A percentile compares a stretch with the other conserved stretches of the same genome.
Conservation (phyloP, 2,888 invertebrate genomes). For the Protonemura montana region DNA sequence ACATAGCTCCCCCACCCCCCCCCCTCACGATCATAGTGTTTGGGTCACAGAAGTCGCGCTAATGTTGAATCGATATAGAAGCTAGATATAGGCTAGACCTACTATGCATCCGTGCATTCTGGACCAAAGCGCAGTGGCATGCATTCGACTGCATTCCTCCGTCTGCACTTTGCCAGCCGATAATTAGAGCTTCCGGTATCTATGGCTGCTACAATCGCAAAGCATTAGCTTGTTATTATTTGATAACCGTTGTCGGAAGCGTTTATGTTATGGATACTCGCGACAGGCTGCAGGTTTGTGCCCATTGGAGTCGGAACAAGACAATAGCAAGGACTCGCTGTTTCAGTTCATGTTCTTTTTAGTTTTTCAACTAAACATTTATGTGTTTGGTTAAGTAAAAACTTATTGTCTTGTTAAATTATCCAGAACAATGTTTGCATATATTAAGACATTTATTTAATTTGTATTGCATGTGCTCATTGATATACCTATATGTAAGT, state of each 20-base stretch:
- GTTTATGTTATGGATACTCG: neutral
- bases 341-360: too few species aligned
- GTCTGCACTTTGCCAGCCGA: neutral
- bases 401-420: too few species aligned
- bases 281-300: too few species aligned
- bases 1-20: neutral
- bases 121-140: neutral
- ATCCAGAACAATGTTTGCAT: too few species aligned
- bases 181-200: constrained; percentile 12
- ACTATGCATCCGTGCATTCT: constrained; percentile 5
- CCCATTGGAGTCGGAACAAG: too few species aligned
- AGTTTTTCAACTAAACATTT: too few species aligned
- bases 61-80: neutral
- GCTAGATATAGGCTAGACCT: neutral
- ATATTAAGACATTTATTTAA: too few species aligned
- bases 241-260: neutral
- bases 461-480: too few species aligned
- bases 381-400: too few species aligned
- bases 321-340: too few species aligned
- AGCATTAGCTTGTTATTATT: neutral
- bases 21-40: neutral
- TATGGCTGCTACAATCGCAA: neutral
- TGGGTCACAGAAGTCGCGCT: neutral
- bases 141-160: neutral
- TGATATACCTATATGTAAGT: too few species aligned